Conservation (phyloP, 2,113 vertebrate species). For the Tringa solitaria region DNA sequence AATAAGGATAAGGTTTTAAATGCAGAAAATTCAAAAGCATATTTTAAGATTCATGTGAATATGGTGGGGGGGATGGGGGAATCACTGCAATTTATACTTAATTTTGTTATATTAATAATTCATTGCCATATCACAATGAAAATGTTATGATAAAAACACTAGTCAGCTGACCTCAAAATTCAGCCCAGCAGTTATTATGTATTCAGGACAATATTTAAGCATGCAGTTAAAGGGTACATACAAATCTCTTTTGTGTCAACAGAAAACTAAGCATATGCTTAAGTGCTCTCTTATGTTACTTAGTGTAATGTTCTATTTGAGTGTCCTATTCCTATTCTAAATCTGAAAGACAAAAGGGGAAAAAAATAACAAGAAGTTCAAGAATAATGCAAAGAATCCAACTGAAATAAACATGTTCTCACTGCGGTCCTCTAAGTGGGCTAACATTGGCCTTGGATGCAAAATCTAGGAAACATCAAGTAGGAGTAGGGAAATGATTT, state of each 20-base stretch:
- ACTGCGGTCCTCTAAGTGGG: background rate
- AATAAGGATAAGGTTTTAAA: background rate
- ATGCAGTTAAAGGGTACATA: background rate
- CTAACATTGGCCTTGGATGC: background rate
- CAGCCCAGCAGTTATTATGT: background rate
- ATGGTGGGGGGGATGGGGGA: background rate
- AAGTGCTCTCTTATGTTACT: background rate
- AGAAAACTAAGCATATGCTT: background rate
- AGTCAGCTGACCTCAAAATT: background rate
- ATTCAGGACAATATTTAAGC: background rate
- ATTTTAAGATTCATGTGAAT: background rate
- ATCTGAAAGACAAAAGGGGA: background rate
- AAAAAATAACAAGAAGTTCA: background rate
- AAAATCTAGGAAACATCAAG: conserved; percentile 19
- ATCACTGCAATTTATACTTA: background rate
- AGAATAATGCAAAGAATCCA: background rate
- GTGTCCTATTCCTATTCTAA: background rate
- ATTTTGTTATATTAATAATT: background rate
- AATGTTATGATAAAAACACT: background rate
- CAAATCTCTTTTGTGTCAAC: background rate
- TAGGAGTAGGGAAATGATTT: conserved; percentile 38
- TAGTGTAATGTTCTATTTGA: background rate
- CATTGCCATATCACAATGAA: background rate
- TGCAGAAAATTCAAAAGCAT: background rate
- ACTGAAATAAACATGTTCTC: background rate